A percentile compares a stretch with the other conserved stretches of the same genome.
Conservation (phyloP, 2,113 vertebrate genomes). For the Boleophthalmus pectinirostris region DNA sequence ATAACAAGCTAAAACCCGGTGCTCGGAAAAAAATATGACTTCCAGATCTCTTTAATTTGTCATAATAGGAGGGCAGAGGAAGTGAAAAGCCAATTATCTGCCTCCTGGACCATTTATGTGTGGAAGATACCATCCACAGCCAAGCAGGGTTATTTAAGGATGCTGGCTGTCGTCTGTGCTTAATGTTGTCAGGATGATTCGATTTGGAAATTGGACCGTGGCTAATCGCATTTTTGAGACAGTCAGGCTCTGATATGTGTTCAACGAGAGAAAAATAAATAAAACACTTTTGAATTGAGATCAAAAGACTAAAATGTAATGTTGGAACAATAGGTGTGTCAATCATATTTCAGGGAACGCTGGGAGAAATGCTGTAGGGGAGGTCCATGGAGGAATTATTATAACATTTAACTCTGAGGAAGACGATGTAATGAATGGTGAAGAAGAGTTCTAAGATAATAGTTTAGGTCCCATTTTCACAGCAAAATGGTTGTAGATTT, state of each 20-base stretch:
- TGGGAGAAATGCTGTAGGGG: neutral
- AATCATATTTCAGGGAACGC: neutral
- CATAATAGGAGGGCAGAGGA: constrained; percentile 77
- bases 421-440: too few species aligned
- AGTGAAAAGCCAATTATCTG: constrained; percentile 74
- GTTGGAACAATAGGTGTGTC: constrained; percentile 20
- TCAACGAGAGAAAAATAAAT: constrained; percentile 29
- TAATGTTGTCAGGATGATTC: constrained; percentile 60
- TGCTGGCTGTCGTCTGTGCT: constrained; percentile 43
- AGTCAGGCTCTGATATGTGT: constrained; percentile 47
- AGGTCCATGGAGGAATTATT: neutral
- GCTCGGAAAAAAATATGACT: constrained; percentile 75
- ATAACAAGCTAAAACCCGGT: constrained; percentile 75
- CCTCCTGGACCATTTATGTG: constrained; percentile 62
- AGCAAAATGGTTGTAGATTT: too few species aligned
- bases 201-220: constrained; percentile 71
- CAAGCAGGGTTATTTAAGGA: constrained; percentile 70
- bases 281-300: constrained; percentile 12
- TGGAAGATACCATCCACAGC: constrained; percentile 60
- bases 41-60: constrained; percentile 82
- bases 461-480: neutral
- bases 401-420: neutral
- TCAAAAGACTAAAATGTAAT: constrained; percentile 9
- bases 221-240: constrained; percentile 64
- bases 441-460: too few species aligned